Base-by-base conservation (phyloP, 2,888 invertebrate genomes). In the Muscina levida region DNA sequence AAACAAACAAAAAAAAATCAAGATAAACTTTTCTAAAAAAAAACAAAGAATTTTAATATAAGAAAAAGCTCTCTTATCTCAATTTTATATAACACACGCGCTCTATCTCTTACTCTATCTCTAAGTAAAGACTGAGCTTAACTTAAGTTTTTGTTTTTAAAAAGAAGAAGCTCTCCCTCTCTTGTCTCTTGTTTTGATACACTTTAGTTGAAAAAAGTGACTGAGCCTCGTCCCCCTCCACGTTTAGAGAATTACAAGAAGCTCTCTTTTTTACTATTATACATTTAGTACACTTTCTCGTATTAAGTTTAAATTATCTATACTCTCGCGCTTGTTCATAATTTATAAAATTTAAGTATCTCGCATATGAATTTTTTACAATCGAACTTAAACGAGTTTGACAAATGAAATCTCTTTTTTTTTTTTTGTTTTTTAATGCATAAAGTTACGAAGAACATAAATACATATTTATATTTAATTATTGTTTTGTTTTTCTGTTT, bases 351-450 rank as follows among this genome's bases (percentile, higher is more conserved):
- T 48, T 44, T 70, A 72, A 65, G 26, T 72, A 72, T 5, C 53
- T 42, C 10, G 66, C 65, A 62, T 26, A n/a, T 59, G 8, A 62
- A 72, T 53, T 72, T 76, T 65, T 59, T 42, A 37, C 59, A n/a
- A 56, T 22, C 24, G 42, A n/a, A 68, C 51, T 4, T 22, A 65
- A 67, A 44, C n/a, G 17, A 73, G 44, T 44, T 44, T 44, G 44
- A 51, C 66, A 80, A 80, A 65, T 73, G 57, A 80, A 80, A 80
- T 80, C 80, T 77, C 76, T 76, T 42, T 66, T 15, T 59, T 66
- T 70, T 71, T 74, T 51, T 31, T 51, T 71, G 48, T 44, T n/a
- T n/a, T n/a, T n/a, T n/a, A n/a, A 31, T 31, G 31, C n/a, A n/a
- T n/a, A n/a, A n/a, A 62, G 44, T 62, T 56, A n/a, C 31, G 57